Conservation (phyloP, 2,113 vertebrate species). For the Sinocyclocheilus anshuiensis region DNA sequence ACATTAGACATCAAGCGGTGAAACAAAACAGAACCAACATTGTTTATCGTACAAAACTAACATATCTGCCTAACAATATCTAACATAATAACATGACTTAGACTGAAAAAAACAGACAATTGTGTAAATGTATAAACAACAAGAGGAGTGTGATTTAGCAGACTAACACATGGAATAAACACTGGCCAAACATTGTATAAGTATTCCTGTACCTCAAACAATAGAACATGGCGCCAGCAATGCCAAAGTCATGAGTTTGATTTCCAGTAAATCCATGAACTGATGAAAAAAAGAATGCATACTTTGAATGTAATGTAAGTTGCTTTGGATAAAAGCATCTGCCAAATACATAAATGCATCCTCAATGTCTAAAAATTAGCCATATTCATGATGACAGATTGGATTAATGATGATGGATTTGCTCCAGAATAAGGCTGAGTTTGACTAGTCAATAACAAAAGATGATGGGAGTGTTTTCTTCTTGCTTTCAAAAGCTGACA, state of each 20-base stretch:
- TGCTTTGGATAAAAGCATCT: not conserved
- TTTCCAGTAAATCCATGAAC: not conserved
- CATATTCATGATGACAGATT: not conserved
- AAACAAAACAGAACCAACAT: not conserved
- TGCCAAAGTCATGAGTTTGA: not conserved
- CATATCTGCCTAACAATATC: not conserved
- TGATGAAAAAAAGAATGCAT: not conserved
- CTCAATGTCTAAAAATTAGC: not conserved
- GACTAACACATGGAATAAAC: not conserved
- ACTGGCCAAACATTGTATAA: not conserved
- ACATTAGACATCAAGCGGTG: not conserved
- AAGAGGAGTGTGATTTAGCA: not conserved
- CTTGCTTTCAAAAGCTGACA: not conserved
- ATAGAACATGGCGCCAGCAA: not conserved
- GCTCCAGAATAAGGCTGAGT: not conserved
- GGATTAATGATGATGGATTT: not conserved
- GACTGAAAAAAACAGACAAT: not conserved
- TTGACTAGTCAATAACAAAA: not conserved
- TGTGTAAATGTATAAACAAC: not conserved
- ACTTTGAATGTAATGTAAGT: not conserved
- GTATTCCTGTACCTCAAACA: not conserved
- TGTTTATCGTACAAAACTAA: not conserved
- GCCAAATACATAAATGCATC: not conserved
- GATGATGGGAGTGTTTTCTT: not conserved
- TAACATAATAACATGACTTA: not conserved